Percentiles rank a stretch among this genome's conserved stretches.
phyloP scores from a whole-genome alignment of 2,888 invertebrate species.

The Eremobia ochroleuca region DNA sequence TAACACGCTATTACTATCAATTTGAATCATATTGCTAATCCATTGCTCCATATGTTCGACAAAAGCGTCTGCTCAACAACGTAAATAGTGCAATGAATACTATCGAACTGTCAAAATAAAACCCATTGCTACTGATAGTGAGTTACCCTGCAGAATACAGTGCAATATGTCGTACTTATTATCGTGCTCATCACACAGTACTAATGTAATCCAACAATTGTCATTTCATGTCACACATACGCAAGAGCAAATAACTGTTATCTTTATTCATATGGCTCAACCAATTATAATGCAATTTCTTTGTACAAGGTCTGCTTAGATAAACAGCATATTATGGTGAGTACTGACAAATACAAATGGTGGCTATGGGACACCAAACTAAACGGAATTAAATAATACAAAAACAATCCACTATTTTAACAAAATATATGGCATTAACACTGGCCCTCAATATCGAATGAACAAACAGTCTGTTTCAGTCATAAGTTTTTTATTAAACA shows the following conservation, averaged over 20 bases:
- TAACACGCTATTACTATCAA: too few relatives aligned
- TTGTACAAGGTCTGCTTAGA: constrained; percentile 54
- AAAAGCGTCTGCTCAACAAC: too few relatives aligned
- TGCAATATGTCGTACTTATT: too few relatives aligned
- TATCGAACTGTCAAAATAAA: too few relatives aligned
- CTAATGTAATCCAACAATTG: constrained; percentile 34
- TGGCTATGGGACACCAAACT: not conserved
- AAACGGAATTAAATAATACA: not conserved
- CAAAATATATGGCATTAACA: not conserved
- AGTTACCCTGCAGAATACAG: too few relatives aligned
- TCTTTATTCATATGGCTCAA: constrained; percentile 49
- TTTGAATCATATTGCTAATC: too few relatives aligned
- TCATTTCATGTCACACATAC: constrained; percentile 32
- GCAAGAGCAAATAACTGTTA: constrained; percentile 56
- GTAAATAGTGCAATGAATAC: too few relatives aligned
- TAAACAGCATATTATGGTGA: constrained; percentile 33
- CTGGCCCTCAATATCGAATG: constrained; percentile 13
- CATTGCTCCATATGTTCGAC: too few relatives aligned
- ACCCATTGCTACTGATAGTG: too few relatives aligned
- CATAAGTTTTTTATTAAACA: constrained; percentile 18
- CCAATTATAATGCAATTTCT: constrained; percentile 61
- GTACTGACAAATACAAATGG: constrained; percentile 27
- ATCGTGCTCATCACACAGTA: too few relatives aligned
- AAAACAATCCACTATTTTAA: constrained; percentile 14
- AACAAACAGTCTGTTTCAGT: constrained; percentile 35